A percentile compares a stretch with the other conserved stretches of the same genome.
Evolutionary conservation across 92 coral and sea anemone species (phyloP).

Genomic region (Siderastrea radians): DNA sequence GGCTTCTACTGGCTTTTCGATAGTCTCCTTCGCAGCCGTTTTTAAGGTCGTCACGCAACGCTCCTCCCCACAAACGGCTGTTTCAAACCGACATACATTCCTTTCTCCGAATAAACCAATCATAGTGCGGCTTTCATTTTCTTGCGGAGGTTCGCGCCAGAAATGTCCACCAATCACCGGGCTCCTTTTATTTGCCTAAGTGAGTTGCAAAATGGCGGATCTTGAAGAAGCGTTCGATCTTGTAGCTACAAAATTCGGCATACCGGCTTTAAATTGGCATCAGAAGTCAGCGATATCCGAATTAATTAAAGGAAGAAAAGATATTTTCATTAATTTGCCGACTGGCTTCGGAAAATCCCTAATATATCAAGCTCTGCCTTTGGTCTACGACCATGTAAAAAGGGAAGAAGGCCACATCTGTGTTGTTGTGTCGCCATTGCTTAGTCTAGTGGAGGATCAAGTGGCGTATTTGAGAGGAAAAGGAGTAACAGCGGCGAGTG

Average conservation of each 20-base stretch:
- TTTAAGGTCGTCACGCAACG: too few species aligned
- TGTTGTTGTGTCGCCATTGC: slow-evolving; percentile 27
- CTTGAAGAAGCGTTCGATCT: slow-evolving; percentile 18
- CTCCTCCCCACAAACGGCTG: too few species aligned
- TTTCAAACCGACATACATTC: too few species aligned
- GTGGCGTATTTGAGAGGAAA: slow-evolving; percentile 25
- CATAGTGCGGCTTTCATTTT: slow-evolving; percentile 18
- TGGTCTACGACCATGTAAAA: slow-evolving; percentile 27
- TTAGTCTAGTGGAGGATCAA: slow-evolving; percentile 34
- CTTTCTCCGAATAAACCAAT: slow-evolving; percentile 15
- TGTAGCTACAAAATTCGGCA: slow-evolving; percentile 19
- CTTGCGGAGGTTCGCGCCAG: slow-evolving; percentile 24
- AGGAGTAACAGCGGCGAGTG: slow-evolving; percentile 36
- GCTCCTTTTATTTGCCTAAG: slow-evolving; percentile 11
- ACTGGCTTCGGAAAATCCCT: slow-evolving; percentile 62
- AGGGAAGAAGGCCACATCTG: slow-evolving; percentile 4
- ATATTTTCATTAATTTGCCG: slow-evolving; percentile 52
- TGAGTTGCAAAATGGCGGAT: slow-evolving; percentile 43
- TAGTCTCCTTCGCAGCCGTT: too few species aligned
- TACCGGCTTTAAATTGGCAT: slow-evolving; percentile 27
- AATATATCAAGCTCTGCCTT: slow-evolving; percentile 49
- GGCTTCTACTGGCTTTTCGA: slow-evolving; percentile 47
- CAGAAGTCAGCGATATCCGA: slow-evolving; percentile 34
- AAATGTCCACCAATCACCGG: neutral
- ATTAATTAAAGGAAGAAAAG: slow-evolving; percentile 22